Conservation (phyloP, 1,140 invertebrate genomes). For the Apis florea region DNA sequence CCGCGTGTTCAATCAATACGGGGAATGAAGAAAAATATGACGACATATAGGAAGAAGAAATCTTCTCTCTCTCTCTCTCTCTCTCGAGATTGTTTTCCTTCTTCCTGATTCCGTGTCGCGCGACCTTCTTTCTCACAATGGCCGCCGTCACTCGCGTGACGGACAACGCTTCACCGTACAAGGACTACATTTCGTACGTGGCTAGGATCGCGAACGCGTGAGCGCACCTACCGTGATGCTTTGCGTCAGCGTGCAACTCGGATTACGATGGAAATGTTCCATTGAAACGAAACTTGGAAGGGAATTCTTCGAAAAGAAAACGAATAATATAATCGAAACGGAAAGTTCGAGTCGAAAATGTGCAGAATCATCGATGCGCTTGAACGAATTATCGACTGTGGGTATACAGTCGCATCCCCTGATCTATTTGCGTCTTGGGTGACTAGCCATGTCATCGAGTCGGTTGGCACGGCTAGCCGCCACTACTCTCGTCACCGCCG, state of each 20-base stretch:
- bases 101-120: constrained; percentile 53
- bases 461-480: constrained; percentile 26
- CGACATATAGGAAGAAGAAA: neutral
- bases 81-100: constrained; percentile 29
- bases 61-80: neutral
- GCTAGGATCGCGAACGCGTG: constrained; percentile 4
- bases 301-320: neutral
- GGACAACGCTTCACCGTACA: constrained; percentile 7
- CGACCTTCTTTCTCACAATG: constrained; percentile 40
- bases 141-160: constrained; percentile 30
- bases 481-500: constrained; percentile 36
- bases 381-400: neutral
- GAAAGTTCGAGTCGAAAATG: no score
- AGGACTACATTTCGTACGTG: constrained; percentile 35
- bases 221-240: neutral
- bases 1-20: neutral
- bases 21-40: neutral
- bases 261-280: neutral
- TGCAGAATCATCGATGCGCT: neutral
- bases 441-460: neutral
- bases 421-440: neutral
- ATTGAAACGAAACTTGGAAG: neutral
- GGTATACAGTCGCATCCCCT: neutral
- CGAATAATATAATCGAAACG: neutral
- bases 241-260: neutral